Evolutionary conservation across 2,797 vertebrate species (phyloP), one percentile per base, ranked within the genome.

Genomic region (Echeneis naucrates): DNA sequence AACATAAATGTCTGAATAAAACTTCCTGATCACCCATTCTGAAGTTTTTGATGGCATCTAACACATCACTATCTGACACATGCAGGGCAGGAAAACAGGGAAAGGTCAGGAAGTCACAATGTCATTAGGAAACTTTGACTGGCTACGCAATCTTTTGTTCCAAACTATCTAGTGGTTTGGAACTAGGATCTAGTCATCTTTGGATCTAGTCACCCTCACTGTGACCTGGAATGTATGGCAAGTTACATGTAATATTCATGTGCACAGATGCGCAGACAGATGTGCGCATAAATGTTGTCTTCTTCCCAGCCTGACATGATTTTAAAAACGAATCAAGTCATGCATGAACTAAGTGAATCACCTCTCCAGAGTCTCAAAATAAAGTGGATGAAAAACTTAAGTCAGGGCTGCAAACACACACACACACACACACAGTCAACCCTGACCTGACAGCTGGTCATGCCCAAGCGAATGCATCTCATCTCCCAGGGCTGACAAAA

Each of bases 401-500:
- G 66, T 78, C 48, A 71, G 53, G 57, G 62, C 38, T 8, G 7
- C 35, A 37, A 10, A 37, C 35, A 40, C 38, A 40, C 56, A 48
- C 33, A 53, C 67, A 73, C 72, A 66, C 54, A 65, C 53, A 77
- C n/a, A 58, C 59, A 30, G 44, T 53, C 70, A 75, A 51, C 76
- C 56, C 68, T 21, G 32, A 75, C 82, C 81, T 88, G 88, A 86
- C 85, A 88, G 83, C 83, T 82, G 77, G 83, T 82, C 74, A 75
- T 79, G 89, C 78, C 78, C 57, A 19, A 77, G 52, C 61, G 32
- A 63, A 78, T 78, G 68, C 77, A 56, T 83, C 83, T 58, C 24
- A 60, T 68, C 58, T 87, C 83, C 86, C 82, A 72, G 74, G 83
- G 83, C 88, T 77, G 78, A 85, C 72, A 59, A 86, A 88, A 85